phyloP scores from a whole-genome alignment of 2,113 vertebrate genomes.

The Dasyornis broadbenti region DNA sequence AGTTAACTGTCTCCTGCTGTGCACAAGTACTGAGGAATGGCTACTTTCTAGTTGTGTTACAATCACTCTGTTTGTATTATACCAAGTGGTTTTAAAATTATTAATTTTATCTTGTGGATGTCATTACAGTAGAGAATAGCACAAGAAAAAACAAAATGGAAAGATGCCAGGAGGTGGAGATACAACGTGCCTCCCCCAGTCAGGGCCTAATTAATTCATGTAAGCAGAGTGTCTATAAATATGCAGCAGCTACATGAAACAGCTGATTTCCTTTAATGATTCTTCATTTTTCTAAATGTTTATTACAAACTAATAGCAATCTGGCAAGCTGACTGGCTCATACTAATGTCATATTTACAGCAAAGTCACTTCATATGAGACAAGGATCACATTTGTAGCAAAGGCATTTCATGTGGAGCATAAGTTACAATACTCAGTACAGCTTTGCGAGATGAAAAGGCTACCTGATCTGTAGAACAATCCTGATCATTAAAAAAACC shows the following conservation, averaged over 20 bases:
- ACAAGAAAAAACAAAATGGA: neutral
- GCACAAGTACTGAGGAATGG: neutral
- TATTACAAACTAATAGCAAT: constrained; percentile 18
- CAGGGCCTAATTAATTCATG: neutral
- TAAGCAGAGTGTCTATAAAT: constrained; percentile 1
- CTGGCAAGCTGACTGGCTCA: neutral
- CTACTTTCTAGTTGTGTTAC: neutral
- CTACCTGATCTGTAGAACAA: neutral
- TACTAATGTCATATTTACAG: neutral
- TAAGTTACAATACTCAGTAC: neutral
- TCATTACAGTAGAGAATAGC: neutral
- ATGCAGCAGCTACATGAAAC: constrained; percentile 19
- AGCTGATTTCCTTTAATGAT: constrained; percentile 34
- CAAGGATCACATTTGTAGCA: neutral
- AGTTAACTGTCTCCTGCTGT: neutral
- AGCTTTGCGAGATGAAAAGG: neutral
- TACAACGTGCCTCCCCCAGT: neutral
- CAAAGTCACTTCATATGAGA: neutral
- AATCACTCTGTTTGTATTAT: neutral
- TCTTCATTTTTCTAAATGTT: constrained; percentile 28
- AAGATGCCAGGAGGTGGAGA: neutral
- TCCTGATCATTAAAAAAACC: neutral
- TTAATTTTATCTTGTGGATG: neutral
- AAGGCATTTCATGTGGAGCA: neutral
- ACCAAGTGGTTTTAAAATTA: neutral